Evolutionary conservation across 2,113 vertebrate genomes (phyloP).

Genomic region (Grammomys surdaster): DNA sequence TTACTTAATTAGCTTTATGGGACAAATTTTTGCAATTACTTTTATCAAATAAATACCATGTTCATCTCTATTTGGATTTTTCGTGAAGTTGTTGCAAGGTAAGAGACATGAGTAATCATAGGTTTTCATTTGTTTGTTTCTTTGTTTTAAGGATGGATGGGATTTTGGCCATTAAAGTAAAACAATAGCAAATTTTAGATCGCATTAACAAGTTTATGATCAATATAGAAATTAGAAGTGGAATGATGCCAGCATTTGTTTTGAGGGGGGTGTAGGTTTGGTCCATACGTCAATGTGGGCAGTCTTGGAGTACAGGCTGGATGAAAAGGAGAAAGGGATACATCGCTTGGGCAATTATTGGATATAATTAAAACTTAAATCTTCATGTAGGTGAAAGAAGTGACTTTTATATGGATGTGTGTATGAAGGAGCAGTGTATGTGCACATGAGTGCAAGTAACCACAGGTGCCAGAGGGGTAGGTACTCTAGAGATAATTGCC

Average conservation of each 20-base stretch:
- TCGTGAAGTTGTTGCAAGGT: background rate
- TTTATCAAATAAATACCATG: constrained; percentile 10
- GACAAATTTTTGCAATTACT: constrained; percentile 47
- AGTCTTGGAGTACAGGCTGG: background rate
- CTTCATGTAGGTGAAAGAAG: background rate
- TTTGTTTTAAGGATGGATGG: background rate
- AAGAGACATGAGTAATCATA: background rate
- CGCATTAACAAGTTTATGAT: background rate
- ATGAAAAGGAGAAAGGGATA: background rate
- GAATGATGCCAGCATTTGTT: background rate
- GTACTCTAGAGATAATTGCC: background rate
- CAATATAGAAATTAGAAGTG: background rate
- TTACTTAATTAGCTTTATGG: constrained; percentile 48
- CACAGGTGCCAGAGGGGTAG: background rate
- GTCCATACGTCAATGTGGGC: background rate
- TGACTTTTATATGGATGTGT: background rate
- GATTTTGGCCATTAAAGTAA: background rate
- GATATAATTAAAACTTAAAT: background rate
- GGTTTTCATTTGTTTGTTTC: background rate
- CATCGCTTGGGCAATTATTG: background rate
- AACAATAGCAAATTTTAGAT: background rate
- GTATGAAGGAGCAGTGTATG: background rate
- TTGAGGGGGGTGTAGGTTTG: background rate
- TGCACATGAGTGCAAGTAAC: background rate
- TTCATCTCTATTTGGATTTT: constrained; percentile 52